phyloP scores from a whole-genome alignment of 2,888 invertebrate genomes.

The Diarsia dahlii region DNA sequence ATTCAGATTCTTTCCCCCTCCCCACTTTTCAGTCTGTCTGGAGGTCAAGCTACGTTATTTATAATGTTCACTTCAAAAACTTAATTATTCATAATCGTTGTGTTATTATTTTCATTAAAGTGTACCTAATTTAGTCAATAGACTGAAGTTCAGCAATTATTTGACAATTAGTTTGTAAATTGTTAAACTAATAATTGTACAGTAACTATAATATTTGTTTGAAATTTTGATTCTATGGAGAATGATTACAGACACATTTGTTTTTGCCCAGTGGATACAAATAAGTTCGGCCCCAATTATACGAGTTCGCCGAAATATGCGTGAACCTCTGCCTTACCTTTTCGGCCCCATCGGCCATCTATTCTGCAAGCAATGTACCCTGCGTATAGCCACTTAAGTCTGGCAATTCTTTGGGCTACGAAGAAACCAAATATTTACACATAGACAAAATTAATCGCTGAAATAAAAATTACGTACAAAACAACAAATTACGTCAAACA shows the following conservation, averaged over 20 bases:
- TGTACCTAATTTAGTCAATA: slow-evolving; percentile 5
- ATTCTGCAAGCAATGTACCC: too few relatives aligned
- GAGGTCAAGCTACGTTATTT: slow-evolving; percentile 26
- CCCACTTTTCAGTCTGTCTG: slow-evolving; percentile 31
- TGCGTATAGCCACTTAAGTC: too few relatives aligned
- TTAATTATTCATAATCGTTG: slow-evolving; percentile 5
- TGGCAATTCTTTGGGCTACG: too few relatives aligned
- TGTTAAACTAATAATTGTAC: slow-evolving; percentile 8
- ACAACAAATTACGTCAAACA: too few relatives aligned
- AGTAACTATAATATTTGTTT: slow-evolving; percentile 7
- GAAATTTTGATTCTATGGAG: background rate
- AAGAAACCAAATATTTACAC: too few relatives aligned
- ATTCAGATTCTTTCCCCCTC: background rate
- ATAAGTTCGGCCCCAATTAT: background rate
- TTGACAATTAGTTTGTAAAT: slow-evolving; percentile 16
- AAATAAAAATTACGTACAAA: too few relatives aligned
- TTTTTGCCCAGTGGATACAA: background rate
- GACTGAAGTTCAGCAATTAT: slow-evolving; percentile 13
- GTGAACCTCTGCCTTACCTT: background rate
- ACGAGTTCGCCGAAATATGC: background rate
- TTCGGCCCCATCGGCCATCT: too few relatives aligned
- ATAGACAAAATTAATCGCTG: too few relatives aligned
- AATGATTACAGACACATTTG: background rate
- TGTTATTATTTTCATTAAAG: slow-evolving; percentile 22
- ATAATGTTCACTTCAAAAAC: slow-evolving; percentile 23